Evolutionary conservation across 2,797 vertebrate species (phyloP).

Genomic region (Nannoperca obscura): DNA sequence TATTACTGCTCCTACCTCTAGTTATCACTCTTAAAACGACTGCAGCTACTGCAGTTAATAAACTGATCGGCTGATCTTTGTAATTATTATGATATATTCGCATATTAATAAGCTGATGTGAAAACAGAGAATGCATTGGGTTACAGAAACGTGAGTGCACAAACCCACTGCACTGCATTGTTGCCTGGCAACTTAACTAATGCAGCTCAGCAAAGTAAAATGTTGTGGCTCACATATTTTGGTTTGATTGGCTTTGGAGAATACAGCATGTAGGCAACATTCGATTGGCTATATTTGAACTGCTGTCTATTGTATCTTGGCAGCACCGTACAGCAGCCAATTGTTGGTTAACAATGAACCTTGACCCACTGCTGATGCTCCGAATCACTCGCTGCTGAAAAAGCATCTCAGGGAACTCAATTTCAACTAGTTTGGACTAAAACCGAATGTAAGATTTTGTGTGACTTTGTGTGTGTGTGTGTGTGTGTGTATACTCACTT

Average conservation of each 20-base stretch:
- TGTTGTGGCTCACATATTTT: conserved; percentile 49
- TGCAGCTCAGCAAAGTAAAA: conserved; percentile 64
- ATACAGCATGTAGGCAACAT: conserved; percentile 27
- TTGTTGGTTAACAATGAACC: conserved; percentile 52
- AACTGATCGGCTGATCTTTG: conserved; percentile 16
- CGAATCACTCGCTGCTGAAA: conserved; percentile 25
- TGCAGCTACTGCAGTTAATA: background rate
- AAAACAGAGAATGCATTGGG: conserved; percentile 43
- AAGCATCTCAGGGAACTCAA: conserved; percentile 34
- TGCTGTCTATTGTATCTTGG: conserved; percentile 18
- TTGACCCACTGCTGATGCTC: conserved; percentile 29
- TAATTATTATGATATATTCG: conserved; percentile 45
- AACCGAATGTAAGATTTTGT: conserved; percentile 27
- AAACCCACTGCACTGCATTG: conserved; percentile 60
- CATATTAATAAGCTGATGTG: conserved; percentile 55
- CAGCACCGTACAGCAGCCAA: conserved; percentile 21
- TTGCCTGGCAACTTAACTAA: conserved; percentile 83
- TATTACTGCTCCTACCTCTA: background rate
- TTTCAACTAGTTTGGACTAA: conserved; percentile 30
- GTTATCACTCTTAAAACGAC: background rate
- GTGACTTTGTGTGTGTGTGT: background rate
- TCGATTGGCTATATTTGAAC: background rate
- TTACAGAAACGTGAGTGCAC: conserved; percentile 52
- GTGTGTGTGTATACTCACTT: background rate
- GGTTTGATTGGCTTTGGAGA: conserved; percentile 50